phyloP scores from a whole-genome alignment of 2,888 invertebrate genomes.

The Cheilosia variabilis region DNA sequence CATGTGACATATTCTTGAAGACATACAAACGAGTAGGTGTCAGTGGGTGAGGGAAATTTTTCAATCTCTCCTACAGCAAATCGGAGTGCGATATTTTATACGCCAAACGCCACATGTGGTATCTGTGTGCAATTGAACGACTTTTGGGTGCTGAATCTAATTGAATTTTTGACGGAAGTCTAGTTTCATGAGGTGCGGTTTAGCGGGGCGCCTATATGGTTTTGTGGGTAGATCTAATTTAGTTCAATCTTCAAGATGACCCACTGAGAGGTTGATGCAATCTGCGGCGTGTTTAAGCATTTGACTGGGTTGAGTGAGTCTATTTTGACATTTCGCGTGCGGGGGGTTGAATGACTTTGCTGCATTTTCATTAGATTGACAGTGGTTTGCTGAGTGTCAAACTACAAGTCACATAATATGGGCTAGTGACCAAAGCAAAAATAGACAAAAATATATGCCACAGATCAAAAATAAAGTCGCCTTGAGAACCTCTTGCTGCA shows the following conservation, averaged over 20 bases:
- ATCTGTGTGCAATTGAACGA: background rate
- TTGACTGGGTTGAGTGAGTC: background rate
- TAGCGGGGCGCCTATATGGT: background rate
- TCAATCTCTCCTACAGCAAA: background rate
- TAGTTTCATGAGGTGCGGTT: background rate
- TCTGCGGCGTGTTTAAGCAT: background rate
- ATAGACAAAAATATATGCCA: no score
- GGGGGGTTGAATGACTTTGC: no score
- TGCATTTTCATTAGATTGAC: no score
- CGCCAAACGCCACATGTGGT: background rate
- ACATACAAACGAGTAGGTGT: background rate
- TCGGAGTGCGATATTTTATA: background rate
- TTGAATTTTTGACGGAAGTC: background rate
- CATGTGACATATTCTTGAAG: constrained; percentile 10
- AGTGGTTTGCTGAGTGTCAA: no score
- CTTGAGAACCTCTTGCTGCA: no score
- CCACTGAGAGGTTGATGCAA: background rate
- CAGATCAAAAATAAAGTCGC: no score
- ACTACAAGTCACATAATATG: no score
- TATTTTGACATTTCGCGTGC: background rate
- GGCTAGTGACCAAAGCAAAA: no score
- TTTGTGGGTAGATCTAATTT: background rate
- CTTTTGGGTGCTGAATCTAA: background rate
- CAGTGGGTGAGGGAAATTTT: background rate
- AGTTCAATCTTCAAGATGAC: constrained; percentile 1